Base-by-base conservation (phyloP, 2,113 vertebrate genomes). In the Gambusia affinis region DNA sequence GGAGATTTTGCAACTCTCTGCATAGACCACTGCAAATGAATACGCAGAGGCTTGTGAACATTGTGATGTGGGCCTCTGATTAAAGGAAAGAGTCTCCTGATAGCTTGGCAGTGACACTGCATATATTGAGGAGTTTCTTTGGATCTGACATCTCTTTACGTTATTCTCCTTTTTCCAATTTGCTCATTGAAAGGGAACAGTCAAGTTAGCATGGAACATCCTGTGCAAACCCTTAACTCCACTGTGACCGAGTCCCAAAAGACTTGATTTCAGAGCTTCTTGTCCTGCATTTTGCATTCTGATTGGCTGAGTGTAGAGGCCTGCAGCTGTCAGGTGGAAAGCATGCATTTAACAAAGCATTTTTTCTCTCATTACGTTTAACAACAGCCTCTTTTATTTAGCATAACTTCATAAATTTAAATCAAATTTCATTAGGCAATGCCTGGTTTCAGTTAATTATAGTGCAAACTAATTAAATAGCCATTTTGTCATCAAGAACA, bases 211-310 rank as follows among this genome's bases (percentile, higher is more conserved):
- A 82, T 74, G 81, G 72, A 85, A 81, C 82, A 90, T 84, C 70
- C 68, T 74, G 74, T 66, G 84, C 75, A 75, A 83, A 83, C 89
- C 79, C 81, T 79, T 83, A 76, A 61, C 64, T 72, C 83, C 44
- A 77, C 70, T 78, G 73, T 73, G 74, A 60, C 64, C 71, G 63
- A 70, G 69, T 92, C 91, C 91, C 88, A 47, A 6, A 67, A 85
- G 84, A 82, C 65, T 72, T 67, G 73, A 82, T 87, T 88, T 71
- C 67, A 31, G 65, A 80, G 80, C 63, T 76, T 75, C 86, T 82
- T 66, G 83, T 78, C 84, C 72, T 22, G 44, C 62, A 77, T 81
- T 78, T 77, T 91, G 86, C 84, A 91, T 91, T 86, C 86, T 84
- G 82, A 93, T 89, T 73, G 66, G 70, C 37, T 70, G 51, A 85